Evolutionary conservation across 2,888 invertebrate species (phyloP), one percentile per base, ranked within the genome.

Genomic region (Rutpela maculata): DNA sequence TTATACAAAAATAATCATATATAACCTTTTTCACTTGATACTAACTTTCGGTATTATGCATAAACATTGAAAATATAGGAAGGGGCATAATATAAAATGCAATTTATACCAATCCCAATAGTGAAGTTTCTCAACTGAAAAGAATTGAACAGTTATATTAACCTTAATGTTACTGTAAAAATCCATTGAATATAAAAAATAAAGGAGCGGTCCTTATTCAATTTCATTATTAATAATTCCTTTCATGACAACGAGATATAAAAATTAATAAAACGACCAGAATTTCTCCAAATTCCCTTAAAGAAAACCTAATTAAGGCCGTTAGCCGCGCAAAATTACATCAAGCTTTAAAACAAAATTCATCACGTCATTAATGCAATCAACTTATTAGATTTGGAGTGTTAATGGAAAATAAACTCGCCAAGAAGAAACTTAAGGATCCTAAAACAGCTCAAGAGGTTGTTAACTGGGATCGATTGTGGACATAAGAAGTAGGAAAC

Each of bases 401-500:
- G 74, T 74, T 74, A 74, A 74, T 74, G 74, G 67, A 67, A 74
- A 74, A 74, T 67, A 74, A 74, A 74, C 74, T 60, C 73, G 57
- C 59, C 60, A 59, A 59, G 66, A 74, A 59, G 74, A 74, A 67
- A 67, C 74, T 70, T 66, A 76, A 74, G 43, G 17, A 65, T 43
- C 60, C 69, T 17, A 78, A 79, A 75, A 59, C 74, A 75, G 77
- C 74, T 72, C 72, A 74, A 80, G 79, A 77, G 78, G 77, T 68
- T 73, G 71, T 75, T 76, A 77, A 72, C 77, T 57, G 77, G 73
- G 72, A 72, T 74, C 78, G 75, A 77, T 80, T 78, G 78, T 75
- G 68, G 78, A 78, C 70, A 75, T 69, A 78, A 79, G 81, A 78
- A 79, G 63, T 60, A 76, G 76, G 74, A 79, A 80, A 76, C 82